Conservation (phyloP, 2,888 invertebrate genomes). For the Agrochola lychnidis region DNA sequence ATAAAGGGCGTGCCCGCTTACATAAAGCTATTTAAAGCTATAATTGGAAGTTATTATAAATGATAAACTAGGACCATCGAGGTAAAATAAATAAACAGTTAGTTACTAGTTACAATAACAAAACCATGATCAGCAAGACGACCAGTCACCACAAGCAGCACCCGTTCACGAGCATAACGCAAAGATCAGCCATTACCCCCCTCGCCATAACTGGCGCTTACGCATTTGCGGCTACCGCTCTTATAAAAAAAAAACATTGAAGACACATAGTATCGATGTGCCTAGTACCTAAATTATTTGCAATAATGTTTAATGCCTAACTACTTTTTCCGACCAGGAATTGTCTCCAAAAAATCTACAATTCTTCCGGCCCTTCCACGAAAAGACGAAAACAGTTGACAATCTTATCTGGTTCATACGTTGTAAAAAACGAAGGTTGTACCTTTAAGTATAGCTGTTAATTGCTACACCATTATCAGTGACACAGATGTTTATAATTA, state of each 20-base stretch:
- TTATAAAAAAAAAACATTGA: not conserved
- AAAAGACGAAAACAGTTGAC: slow-evolving; percentile 9
- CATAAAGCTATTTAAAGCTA: no score
- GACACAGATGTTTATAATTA: slow-evolving; percentile 53
- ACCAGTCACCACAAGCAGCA: no score
- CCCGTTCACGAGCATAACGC: no score
- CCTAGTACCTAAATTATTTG: not conserved
- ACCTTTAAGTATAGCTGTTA: slow-evolving; percentile 15
- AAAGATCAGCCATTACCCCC: no score
- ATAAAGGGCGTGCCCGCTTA: no score
- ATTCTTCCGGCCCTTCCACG: not conserved
- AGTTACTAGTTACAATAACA: no score
- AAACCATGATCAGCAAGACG: no score
- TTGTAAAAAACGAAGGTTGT: slow-evolving; percentile 33
- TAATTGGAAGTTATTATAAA: no score
- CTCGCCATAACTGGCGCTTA: not conserved
- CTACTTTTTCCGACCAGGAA: not conserved
- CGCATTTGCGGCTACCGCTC: not conserved
- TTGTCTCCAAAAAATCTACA: not conserved
- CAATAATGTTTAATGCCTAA: not conserved
- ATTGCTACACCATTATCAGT: slow-evolving; percentile 45
- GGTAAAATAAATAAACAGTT: no score
- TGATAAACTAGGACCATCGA: no score
- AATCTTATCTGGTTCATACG: slow-evolving; percentile 17
- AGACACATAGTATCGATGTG: not conserved